Conservation (phyloP, 2,797 vertebrate species). For the Propithecus deckenii region DNA sequence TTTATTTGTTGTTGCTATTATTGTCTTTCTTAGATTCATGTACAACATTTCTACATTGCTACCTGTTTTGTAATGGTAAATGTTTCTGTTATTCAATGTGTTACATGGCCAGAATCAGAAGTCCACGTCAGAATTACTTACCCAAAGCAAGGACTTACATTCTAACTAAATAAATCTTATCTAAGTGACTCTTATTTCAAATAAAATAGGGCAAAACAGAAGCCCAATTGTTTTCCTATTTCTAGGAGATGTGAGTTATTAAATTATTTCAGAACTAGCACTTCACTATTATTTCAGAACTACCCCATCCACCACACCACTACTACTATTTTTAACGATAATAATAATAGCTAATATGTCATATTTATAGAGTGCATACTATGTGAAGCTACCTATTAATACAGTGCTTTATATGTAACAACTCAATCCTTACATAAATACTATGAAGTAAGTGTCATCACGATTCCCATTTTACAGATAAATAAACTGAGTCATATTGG, state of each 20-base stretch:
- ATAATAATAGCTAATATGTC: too few species aligned
- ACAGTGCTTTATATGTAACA: not conserved
- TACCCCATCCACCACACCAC: not conserved
- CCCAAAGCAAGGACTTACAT: not conserved
- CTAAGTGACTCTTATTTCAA: not conserved
- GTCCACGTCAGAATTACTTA: not conserved
- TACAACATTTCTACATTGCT: not conserved
- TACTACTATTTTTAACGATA: not conserved
- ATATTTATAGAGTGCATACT: not conserved
- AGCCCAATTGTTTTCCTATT: not conserved
- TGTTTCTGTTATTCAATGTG: not conserved
- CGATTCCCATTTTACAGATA: not conserved
- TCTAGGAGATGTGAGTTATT: not conserved
- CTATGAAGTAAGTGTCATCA: not conserved
- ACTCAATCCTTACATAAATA: not conserved
- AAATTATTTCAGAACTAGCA: not conserved
- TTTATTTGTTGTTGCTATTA: not conserved
- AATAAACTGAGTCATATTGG: not conserved
- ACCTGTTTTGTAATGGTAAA: not conserved
- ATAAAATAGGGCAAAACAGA: not conserved
- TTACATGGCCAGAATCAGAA: not conserved
- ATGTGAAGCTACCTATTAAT: not conserved
- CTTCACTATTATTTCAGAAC: not conserved
- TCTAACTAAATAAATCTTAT: not conserved
- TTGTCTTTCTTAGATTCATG: not conserved